phyloP scores from a whole-genome alignment of 2,888 invertebrate genomes.

The Ophioninae sp. region DNA sequence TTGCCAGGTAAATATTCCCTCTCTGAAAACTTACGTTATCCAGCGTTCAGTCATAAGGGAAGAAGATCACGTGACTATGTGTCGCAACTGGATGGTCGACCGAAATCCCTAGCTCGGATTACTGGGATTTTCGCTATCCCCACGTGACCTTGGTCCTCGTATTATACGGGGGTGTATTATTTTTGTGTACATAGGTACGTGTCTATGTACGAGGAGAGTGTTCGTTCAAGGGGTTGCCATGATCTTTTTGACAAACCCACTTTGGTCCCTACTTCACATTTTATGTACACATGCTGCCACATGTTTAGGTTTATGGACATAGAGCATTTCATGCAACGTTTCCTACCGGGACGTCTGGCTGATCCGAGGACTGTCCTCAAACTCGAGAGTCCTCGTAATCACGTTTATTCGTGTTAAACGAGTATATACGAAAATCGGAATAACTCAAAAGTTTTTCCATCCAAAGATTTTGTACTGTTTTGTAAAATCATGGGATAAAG shows the following conservation, averaged over 20 bases:
- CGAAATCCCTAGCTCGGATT: slow-evolving; percentile 49
- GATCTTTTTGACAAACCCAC: slow-evolving; percentile 7
- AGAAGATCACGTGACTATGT: slow-evolving; percentile 43
- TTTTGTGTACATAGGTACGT: slow-evolving; percentile 2
- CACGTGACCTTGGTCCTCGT: slow-evolving; percentile 36
- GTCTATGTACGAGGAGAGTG: background rate
- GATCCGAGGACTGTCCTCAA: background rate
- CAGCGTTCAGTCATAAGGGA: slow-evolving; percentile 21
- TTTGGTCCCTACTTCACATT: slow-evolving; percentile 6
- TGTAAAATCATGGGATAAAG: slow-evolving; percentile 15
- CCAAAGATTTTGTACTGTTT: background rate
- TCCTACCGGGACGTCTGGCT: background rate
- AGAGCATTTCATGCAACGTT: background rate
- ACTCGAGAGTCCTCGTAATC: background rate
- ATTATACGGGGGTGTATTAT: slow-evolving; percentile 34
- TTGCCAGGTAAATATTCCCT: slow-evolving; percentile 35
- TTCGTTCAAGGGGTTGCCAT: slow-evolving; percentile 3
- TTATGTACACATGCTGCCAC: background rate
- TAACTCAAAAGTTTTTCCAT: background rate
- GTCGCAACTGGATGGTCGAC: slow-evolving; percentile 39
- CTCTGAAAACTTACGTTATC: slow-evolving; percentile 15
- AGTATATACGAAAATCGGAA: too few species aligned
- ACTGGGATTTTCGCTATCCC: slow-evolving; percentile 39
- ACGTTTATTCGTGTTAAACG: background rate
- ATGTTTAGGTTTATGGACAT: background rate